These are phyloP conservation scores for Gallinago nigripennis DNA, from an alignment of 2,797 vertebrate species.

Conservation along the genomic window DNA sequence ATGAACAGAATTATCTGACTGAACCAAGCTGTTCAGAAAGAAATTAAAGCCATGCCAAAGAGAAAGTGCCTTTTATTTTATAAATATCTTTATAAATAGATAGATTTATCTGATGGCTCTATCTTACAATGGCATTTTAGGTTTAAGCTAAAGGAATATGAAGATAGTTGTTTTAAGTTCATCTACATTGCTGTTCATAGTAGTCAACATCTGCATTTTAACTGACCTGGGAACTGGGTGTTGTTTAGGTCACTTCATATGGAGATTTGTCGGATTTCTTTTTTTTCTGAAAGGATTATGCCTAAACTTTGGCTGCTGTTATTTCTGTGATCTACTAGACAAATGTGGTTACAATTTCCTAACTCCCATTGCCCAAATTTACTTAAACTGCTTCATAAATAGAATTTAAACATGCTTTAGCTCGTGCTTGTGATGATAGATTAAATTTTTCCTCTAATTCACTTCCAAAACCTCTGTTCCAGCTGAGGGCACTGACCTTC, in stretches of 20 bases:
- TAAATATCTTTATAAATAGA: no score
- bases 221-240: neutral
- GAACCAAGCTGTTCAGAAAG: constrained; percentile 44
- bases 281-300: neutral
- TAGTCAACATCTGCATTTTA: neutral
- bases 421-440: neutral
- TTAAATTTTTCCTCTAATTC: constrained; percentile 24
- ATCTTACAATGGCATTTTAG: neutral
- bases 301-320: neutral
- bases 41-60: constrained; percentile 45
- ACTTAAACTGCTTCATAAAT: constrained; percentile 40
- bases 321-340: neutral
- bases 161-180: constrained; percentile 3
- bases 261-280: neutral
- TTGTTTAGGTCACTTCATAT: neutral
- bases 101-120: neutral
- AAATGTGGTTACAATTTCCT: constrained; percentile 45
- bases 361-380: constrained; percentile 32
- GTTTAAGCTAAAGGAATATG: neutral
- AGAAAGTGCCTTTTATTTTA: constrained; percentile 32
- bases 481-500: constrained; percentile 38
- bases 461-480: constrained; percentile 22
- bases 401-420: constrained; percentile 21
- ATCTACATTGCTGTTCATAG: neutral
- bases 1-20: constrained; percentile 54